These are phyloP conservation scores for Knipowitschia caucasica DNA, from an alignment of 2,797 vertebrate genomes.

Conservation along the genomic window DNA sequence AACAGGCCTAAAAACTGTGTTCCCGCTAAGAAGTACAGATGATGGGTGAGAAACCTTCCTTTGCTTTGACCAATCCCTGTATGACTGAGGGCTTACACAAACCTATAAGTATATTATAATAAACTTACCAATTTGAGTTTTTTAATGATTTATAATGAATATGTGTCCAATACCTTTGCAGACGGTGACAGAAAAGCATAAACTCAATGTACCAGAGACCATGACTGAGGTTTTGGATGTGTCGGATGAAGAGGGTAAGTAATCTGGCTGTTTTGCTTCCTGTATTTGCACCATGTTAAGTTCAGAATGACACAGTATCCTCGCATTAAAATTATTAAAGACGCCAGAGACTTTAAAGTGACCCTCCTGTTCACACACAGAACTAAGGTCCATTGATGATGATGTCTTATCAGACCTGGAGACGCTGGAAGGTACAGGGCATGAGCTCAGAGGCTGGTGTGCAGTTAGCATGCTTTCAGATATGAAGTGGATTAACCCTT, in stretches of 20 bases:
- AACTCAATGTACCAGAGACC: constrained; percentile 96
- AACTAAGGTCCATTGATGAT: constrained; percentile 75
- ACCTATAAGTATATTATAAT: too few relatives aligned
- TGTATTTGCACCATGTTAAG: too few relatives aligned
- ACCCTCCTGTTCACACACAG: constrained; percentile 73
- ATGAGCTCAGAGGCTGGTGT: constrained; percentile 27
- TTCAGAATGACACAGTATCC: too few relatives aligned
- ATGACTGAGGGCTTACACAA: too few relatives aligned
- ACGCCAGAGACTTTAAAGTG: constrained; percentile 10
- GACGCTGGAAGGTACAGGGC: constrained; percentile 79
- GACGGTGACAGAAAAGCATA: constrained; percentile 98
- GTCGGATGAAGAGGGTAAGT: constrained; percentile 93
- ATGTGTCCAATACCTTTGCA: constrained; percentile 40
- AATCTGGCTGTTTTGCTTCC: too few relatives aligned
- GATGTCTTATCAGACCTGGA: constrained; percentile 78
- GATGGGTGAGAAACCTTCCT: too few relatives aligned
- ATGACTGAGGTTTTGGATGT: constrained; percentile 98
- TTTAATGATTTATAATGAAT: too few relatives aligned
- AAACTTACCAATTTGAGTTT: too few relatives aligned
- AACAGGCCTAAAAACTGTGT: too few relatives aligned
- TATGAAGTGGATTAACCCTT: too few relatives aligned
- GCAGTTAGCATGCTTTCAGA: not conserved
- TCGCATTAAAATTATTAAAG: not conserved
- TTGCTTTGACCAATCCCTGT: too few relatives aligned
- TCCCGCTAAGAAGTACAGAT: too few relatives aligned